Conservation (phyloP, 2,113 vertebrate species). For the Myiagra hebetior region DNA sequence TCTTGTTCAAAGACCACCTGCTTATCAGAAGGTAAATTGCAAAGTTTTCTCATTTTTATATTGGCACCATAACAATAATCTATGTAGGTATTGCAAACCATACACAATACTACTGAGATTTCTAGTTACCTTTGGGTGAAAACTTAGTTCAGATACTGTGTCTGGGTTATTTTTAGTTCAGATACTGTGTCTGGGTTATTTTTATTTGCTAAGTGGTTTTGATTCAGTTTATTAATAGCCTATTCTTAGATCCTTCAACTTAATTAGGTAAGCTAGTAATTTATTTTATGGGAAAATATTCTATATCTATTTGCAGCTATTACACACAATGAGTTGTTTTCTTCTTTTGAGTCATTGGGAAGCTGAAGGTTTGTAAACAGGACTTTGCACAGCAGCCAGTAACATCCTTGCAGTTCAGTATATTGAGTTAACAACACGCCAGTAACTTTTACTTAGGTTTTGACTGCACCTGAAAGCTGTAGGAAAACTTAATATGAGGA, state of each 20-base stretch:
- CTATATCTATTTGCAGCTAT: background rate
- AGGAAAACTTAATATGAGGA: background rate
- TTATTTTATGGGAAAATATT: background rate
- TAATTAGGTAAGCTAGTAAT: background rate
- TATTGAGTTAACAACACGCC: background rate
- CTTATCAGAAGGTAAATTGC: background rate
- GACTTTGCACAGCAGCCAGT: background rate
- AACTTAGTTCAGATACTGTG: background rate
- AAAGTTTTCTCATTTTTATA: background rate
- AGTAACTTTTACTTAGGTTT: background rate
- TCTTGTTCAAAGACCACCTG: constrained; percentile 35
- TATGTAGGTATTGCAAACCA: background rate
- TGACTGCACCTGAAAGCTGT: background rate
- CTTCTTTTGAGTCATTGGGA: constrained; percentile 2
- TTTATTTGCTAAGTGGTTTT: background rate
- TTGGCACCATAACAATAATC: background rate
- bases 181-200: background rate
- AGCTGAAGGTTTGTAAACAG: background rate
- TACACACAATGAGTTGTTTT: background rate
- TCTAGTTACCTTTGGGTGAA: background rate
- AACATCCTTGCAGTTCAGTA: background rate
- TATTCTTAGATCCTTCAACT: background rate
- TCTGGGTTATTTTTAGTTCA: background rate
- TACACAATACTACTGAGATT: background rate
- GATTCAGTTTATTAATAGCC: background rate